Percentiles rank a stretch among this genome's conserved stretches.
phyloP scores from a whole-genome alignment of 2,113 vertebrate genomes.

The Jaculus jaculus region DNA sequence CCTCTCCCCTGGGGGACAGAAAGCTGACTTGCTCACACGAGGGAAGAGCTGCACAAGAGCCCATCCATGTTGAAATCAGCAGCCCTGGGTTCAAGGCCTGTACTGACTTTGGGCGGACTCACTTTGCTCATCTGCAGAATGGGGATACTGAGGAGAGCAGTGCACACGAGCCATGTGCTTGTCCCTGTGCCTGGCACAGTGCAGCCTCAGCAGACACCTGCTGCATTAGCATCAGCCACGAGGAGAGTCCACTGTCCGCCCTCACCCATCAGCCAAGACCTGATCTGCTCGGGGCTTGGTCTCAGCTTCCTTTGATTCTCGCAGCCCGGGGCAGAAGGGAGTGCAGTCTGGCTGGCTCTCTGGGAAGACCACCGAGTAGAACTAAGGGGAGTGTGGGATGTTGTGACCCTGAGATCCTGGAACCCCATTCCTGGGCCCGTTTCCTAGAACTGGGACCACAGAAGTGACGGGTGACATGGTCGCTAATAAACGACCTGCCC shows the following conservation, averaged over 20 bases:
- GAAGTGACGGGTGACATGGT: background rate
- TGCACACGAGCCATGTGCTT: background rate
- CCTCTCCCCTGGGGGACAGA: background rate
- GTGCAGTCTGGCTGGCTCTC: background rate
- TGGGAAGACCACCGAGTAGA: background rate
- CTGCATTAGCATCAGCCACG: too few species aligned
- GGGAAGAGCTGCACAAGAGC: background rate
- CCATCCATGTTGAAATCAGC: background rate
- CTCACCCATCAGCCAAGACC: background rate
- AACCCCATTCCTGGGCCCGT: background rate
- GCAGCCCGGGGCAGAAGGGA: background rate
- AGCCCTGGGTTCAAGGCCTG: background rate
- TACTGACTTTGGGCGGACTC: background rate
- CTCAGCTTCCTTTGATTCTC: too few species aligned
- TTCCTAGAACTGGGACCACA: background rate
- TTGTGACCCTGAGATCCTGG: background rate
- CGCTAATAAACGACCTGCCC: too few species aligned
- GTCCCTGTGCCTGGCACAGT: background rate
- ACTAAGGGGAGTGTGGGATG: too few species aligned
- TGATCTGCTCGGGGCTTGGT: background rate
- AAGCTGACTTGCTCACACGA: background rate
- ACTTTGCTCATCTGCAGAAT: constrained; percentile 25
- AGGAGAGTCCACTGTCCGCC: too few species aligned
- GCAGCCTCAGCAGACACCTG: background rate
- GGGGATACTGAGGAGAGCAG: background rate